Evolutionary conservation across 2,113 vertebrate species (phyloP), one percentile per base, ranked within the genome.

Genomic region (Pheucticus melanocephalus): DNA sequence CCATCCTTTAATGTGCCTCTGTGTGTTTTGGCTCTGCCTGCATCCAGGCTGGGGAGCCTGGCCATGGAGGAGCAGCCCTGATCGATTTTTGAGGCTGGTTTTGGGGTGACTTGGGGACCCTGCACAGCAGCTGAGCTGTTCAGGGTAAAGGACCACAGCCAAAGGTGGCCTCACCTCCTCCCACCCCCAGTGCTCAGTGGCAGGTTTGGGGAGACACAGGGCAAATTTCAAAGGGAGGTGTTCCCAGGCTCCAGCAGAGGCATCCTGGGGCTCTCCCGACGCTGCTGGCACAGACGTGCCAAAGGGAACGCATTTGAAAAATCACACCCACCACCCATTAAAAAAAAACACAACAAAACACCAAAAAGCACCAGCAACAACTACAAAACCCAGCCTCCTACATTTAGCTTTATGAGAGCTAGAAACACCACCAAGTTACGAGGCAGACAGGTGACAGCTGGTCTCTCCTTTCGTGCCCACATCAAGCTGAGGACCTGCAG

Each of bases 81-180:
- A 22, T 12, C 2, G 2, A 76, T 25, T 59, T 90, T 73, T 23
- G 8, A 48, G 57, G 16, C 9, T 7, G 13, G 3, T 69, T 91
- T 93, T 2, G 11, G 68, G 59, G 53, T 82, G 56, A 70, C 6
- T 1, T 2, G 2, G 37, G n/a, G 37, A 70, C 28, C 21, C 21
- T 1, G 2, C 0, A 0, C 24, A 60, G 63, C 4, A 9, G 45
- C 42, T 0, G 9, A 81, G 65, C 12, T 2, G 0, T 44, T 15
- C 1, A 4, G 21, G 33, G 28, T 56, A 35, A 79, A 78, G 56
- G 60, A 53, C 3, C 5, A 11, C 4, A 0, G 3, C 60, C 2
- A 3, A 39, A 65, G 1, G 9, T 6, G 51, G 42, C 65, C 48
- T 89, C 5, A 4, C 30, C 47, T 73, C 64, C 64, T 92, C 54